Conservation (phyloP, 1,140 invertebrate genomes). For the Sesamia nonagrioides region DNA sequence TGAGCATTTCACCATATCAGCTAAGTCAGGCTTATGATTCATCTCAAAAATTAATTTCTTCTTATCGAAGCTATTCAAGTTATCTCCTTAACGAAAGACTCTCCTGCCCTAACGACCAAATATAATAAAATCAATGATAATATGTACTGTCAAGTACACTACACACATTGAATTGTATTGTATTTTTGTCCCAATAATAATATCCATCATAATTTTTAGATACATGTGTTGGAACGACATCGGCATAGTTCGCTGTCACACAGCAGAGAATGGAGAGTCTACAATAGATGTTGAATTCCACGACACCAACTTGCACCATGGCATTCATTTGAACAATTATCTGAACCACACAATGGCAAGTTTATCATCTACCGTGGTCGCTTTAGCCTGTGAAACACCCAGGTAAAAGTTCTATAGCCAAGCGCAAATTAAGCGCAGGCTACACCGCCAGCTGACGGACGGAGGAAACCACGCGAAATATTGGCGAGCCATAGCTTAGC, state of each 20-base stretch:
- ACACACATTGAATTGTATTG: too few relatives aligned
- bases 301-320: conserved; percentile 95
- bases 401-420: conserved; percentile 63
- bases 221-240: conserved; percentile 95
- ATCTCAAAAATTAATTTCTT: too few relatives aligned
- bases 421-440: too few relatives aligned
- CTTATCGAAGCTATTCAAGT: too few relatives aligned
- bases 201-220: conserved; percentile 64
- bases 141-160: too few relatives aligned
- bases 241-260: conserved; percentile 93
- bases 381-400: conserved; percentile 92
- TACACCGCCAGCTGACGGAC: too few relatives aligned
- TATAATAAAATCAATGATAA: too few relatives aligned
- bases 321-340: conserved; percentile 95
- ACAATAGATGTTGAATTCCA: conserved; percentile 98
- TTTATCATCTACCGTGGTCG: conserved; percentile 93
- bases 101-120: too few relatives aligned
- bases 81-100: too few relatives aligned
- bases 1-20: neutral
- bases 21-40: neutral
- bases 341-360: conserved; percentile 93
- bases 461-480: too few relatives aligned
- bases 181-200: too few relatives aligned
- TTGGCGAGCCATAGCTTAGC: too few relatives aligned
- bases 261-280: conserved; percentile 90